A percentile compares a stretch with the other conserved stretches of the same genome.
Conservation (phyloP, 2,113 vertebrate species). For the Stigmatopora argus region DNA sequence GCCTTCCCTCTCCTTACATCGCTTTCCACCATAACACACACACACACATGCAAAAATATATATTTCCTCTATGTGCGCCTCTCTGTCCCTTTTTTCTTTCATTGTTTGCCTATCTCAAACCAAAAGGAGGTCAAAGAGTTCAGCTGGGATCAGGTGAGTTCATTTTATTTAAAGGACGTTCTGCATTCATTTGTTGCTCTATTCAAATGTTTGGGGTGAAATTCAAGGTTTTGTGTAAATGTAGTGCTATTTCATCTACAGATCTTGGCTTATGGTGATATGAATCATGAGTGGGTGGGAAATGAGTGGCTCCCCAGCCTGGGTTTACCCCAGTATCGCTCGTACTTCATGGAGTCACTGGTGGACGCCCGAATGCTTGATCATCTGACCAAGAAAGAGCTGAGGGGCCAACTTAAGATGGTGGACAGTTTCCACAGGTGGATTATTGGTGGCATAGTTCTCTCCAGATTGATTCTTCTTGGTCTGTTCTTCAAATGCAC, state of each 20-base stretch:
- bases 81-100: slow-evolving; percentile 39
- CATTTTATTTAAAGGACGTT: background rate
- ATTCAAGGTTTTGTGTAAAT: background rate
- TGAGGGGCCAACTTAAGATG: slow-evolving; percentile 91
- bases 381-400: slow-evolving; percentile 91
- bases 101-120: slow-evolving; percentile 33
- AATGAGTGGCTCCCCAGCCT: slow-evolving; percentile 92
- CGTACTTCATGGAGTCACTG: slow-evolving; percentile 93
- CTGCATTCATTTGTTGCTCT: background rate
- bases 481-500: background rate
- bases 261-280: slow-evolving; percentile 91
- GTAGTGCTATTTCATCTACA: slow-evolving; percentile 28
- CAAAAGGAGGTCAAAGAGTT: slow-evolving; percentile 85
- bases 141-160: slow-evolving; percentile 89
- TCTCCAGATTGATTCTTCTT: background rate
- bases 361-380: slow-evolving; percentile 92
- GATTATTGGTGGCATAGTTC: background rate
- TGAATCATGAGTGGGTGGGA: slow-evolving; percentile 94
- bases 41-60: slow-evolving; percentile 24
- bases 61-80: slow-evolving; percentile 53
- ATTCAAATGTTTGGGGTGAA: background rate
- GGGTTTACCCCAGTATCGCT: slow-evolving; percentile 88
- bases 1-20: slow-evolving; percentile 36
- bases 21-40: slow-evolving; percentile 36
- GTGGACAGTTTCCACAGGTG: slow-evolving; percentile 94